phyloP scores from a whole-genome alignment of 2,797 vertebrate species.

The Ispidina picta region DNA sequence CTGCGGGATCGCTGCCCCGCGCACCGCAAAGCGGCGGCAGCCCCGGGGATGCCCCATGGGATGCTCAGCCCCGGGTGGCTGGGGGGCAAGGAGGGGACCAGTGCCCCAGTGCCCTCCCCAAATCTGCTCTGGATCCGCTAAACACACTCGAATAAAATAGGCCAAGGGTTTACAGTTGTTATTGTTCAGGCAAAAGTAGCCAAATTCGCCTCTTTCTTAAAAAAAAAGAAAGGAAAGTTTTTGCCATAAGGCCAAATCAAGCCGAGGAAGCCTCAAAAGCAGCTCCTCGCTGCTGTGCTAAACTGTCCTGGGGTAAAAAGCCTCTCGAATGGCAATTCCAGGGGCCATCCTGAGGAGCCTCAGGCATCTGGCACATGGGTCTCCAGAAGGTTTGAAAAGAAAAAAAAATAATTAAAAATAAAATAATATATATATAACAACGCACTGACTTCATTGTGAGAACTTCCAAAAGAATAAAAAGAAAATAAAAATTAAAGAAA shows the following conservation, averaged over 20 bases:
- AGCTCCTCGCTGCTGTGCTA: background rate
- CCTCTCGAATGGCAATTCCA: background rate
- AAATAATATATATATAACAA: background rate
- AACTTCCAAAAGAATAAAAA: background rate
- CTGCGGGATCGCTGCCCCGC: rapidly evolving
- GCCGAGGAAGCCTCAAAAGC: background rate
- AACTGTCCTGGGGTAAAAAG: background rate
- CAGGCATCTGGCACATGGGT: background rate
- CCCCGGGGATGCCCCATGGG: rapidly evolving
- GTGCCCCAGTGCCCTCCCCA: background rate
- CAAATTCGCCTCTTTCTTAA: background rate
- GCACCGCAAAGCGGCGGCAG: rapidly evolving
- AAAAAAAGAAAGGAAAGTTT: background rate
- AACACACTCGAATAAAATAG: background rate
- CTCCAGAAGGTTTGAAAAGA: background rate
- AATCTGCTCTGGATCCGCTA: background rate
- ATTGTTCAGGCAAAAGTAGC: background rate
- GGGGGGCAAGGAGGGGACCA: background rate
- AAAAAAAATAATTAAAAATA: too few relatives aligned
- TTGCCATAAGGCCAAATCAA: background rate
- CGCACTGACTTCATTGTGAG: background rate
- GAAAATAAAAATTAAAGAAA: background rate
- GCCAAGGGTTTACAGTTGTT: background rate
- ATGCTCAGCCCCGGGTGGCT: rapidly evolving
- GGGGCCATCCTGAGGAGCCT: background rate